A percentile compares a stretch with the other conserved stretches of the same genome.
phyloP scores from a whole-genome alignment of 1,140 invertebrate genomes.

The Pseudomyrmex gracilis region DNA sequence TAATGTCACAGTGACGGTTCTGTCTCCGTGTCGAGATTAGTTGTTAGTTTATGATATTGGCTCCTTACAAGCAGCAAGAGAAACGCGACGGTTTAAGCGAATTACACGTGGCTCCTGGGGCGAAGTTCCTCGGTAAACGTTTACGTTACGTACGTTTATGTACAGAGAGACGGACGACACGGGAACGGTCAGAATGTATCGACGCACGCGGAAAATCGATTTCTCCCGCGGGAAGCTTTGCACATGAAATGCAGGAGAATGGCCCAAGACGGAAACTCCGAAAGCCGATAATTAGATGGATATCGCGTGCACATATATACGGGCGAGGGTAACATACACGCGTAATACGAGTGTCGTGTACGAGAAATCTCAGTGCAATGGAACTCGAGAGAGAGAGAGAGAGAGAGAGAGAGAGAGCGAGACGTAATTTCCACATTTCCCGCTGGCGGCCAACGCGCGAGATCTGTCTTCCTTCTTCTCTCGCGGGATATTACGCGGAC shows the following conservation, averaged over 20 bases:
- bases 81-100: conserved; percentile 40
- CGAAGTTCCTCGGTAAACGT: conserved; percentile 45
- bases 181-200: conserved; percentile 52
- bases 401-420: conserved; percentile 9
- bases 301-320: conserved; percentile 8
- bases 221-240: conserved; percentile 63
- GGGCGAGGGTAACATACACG: not conserved
- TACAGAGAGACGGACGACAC: conserved; percentile 50
- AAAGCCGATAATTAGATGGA: conserved; percentile 70
- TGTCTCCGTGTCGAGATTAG: conserved; percentile 20
- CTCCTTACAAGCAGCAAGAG: conserved; percentile 4
- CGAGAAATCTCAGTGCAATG: conserved; percentile 10
- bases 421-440: conserved; percentile 53
- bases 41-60: conserved; percentile 28
- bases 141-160: conserved; percentile 18
- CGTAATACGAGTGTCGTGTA: not conserved
- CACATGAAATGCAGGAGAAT: conserved; percentile 57
- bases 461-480: not conserved
- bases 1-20: not conserved
- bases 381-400: conserved; percentile 23
- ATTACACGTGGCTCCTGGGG: conserved; percentile 43
- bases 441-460: not conserved
- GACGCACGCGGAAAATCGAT: conserved; percentile 70
- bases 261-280: conserved; percentile 8
- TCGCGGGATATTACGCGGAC: conserved; percentile 11